Conservation (phyloP, 2,113 vertebrate species). For the Osmerus eperlanus region DNA sequence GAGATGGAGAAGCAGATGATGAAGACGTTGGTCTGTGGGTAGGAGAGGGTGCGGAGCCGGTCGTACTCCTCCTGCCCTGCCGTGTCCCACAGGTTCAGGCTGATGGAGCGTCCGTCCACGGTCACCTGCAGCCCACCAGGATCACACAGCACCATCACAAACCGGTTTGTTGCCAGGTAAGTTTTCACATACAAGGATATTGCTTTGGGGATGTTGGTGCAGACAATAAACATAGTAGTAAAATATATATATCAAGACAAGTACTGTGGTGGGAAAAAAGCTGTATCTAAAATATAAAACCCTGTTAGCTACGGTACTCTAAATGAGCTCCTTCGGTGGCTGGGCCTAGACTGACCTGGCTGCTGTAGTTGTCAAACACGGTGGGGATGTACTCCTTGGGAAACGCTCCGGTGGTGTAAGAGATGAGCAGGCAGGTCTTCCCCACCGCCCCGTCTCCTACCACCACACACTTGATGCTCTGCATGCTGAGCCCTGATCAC, state of each 20-base stretch:
- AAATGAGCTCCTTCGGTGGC: too few relatives aligned
- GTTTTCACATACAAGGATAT: too few relatives aligned
- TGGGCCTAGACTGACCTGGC: constrained; percentile 43
- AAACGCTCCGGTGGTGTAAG: constrained; percentile 90
- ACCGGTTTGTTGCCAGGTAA: background rate
- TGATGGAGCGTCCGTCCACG: constrained; percentile 22
- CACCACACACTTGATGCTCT: constrained; percentile 92
- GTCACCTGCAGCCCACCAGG: constrained; percentile 44
- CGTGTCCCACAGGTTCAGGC: constrained; percentile 37
- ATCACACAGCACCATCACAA: background rate
- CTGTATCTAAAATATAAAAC: too few relatives aligned
- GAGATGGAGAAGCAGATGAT: constrained; percentile 35
- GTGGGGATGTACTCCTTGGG: constrained; percentile 94
- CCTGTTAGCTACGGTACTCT: too few relatives aligned
- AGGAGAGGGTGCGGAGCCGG: constrained; percentile 30
- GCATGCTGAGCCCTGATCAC: constrained; percentile 65
- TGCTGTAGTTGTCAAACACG: constrained; percentile 93
- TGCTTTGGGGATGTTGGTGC: too few relatives aligned
- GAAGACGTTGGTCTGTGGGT: constrained; percentile 36
- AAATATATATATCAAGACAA: too few relatives aligned
- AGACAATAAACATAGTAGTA: too few relatives aligned
- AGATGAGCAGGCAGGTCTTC: constrained; percentile 91
- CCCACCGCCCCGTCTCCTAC: constrained; percentile 90
- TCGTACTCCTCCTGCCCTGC: constrained; percentile 35
- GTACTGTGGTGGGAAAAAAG: too few relatives aligned